Conservation (phyloP, 2,888 invertebrate species). For the Calameuta pallipes region DNA sequence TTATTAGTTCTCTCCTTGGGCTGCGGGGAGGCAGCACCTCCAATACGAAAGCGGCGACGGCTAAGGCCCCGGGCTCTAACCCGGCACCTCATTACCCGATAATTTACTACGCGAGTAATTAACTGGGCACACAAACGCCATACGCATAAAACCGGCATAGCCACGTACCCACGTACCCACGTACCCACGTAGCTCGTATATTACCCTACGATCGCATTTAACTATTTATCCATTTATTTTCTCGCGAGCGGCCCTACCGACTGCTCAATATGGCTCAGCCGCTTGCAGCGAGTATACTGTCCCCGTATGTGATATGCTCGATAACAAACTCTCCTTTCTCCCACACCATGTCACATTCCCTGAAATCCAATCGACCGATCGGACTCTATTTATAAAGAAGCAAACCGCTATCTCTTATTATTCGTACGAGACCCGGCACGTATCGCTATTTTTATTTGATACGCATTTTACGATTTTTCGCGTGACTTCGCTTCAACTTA, state of each 20-base stretch:
- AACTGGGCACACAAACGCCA: slow-evolving; percentile 62
- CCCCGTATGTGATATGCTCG: too few species aligned
- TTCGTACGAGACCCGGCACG: slow-evolving; percentile 42
- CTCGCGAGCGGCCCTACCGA: not conserved
- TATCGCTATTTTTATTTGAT: slow-evolving; percentile 41
- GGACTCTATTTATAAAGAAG: not conserved
- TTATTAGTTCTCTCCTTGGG: slow-evolving; percentile 54
- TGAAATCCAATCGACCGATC: too few species aligned
- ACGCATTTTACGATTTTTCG: slow-evolving; percentile 48
- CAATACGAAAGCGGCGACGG: slow-evolving; percentile 18
- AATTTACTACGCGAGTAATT: slow-evolving; percentile 65
- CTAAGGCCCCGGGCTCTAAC: slow-evolving; percentile 52
- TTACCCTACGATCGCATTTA: slow-evolving; percentile 47
- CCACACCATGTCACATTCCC: too few species aligned
- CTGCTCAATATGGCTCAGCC: not conserved
- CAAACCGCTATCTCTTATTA: slow-evolving; percentile 35
- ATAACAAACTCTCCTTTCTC: too few species aligned
- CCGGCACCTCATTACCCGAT: slow-evolving; percentile 65
- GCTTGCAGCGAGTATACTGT: not conserved
- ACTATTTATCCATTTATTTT: slow-evolving; percentile 51
- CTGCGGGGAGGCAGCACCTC: slow-evolving; percentile 22
- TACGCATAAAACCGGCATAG: slow-evolving; percentile 11
- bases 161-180: slow-evolving; percentile 28
- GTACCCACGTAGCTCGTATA: slow-evolving; percentile 46
- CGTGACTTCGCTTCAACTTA: slow-evolving; percentile 4